A percentile compares a stretch with the other conserved stretches of the same genome.
These are phyloP conservation scores for Sebastiscus tertius DNA, from an alignment of 2,797 vertebrate genomes.

Conservation along the genomic window DNA sequence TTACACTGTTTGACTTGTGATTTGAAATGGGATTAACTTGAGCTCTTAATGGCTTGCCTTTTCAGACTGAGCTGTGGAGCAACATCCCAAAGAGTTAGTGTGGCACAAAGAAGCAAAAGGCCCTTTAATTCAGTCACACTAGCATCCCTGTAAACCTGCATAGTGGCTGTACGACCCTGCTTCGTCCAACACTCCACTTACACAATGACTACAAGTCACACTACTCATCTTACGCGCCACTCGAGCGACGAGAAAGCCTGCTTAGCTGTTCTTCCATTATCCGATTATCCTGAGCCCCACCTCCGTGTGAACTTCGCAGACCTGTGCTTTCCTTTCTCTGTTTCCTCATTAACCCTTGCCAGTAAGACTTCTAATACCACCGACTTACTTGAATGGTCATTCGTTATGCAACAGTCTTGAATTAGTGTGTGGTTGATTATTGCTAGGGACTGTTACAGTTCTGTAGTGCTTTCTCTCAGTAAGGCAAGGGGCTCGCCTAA, in stretches of 20 bases:
- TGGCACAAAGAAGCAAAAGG: not conserved
- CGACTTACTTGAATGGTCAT: not conserved
- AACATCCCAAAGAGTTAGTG: not conserved
- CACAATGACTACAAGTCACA: slow-evolving; percentile 41
- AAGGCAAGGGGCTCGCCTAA: not conserved
- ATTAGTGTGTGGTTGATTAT: slow-evolving; percentile 18
- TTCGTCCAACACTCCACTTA: slow-evolving; percentile 36
- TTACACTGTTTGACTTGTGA: not conserved
- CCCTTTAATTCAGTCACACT: not conserved
- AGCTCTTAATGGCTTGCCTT: not conserved
- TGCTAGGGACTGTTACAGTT: slow-evolving; percentile 1
- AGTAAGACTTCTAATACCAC: slow-evolving; percentile 19
- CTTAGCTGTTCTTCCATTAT: slow-evolving; percentile 67
- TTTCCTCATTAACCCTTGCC: not conserved
- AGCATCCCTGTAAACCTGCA: not conserved
- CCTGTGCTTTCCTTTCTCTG: slow-evolving; percentile 13
- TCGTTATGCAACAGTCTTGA: slow-evolving; percentile 24
- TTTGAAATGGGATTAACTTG: slow-evolving; percentile 2
- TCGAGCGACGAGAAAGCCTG: slow-evolving; percentile 46
- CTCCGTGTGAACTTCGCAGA: slow-evolving; percentile 41
- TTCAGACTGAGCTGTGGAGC: not conserved
- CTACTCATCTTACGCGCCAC: slow-evolving; percentile 71
- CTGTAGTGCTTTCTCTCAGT: slow-evolving; percentile 16
- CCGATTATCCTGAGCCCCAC: slow-evolving; percentile 64
- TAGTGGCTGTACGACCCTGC: slow-evolving; percentile 1